Evolutionary conservation across 2,113 vertebrate species (phyloP).

Genomic region (Telmatochromis bifrenatus): DNA sequence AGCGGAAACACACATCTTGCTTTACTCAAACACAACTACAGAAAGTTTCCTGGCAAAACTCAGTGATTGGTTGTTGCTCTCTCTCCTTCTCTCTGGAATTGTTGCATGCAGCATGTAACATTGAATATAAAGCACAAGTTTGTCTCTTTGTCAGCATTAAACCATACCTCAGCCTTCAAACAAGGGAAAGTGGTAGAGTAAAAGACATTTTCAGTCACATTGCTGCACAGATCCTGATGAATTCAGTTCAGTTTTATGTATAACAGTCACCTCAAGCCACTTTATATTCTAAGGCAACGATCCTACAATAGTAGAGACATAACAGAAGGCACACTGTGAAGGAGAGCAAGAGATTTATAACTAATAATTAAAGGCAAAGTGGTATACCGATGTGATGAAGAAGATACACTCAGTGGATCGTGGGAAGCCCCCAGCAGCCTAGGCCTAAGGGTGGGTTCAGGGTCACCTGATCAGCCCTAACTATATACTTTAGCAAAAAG

Average conservation of each 20-base stretch:
- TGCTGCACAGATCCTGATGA: neutral
- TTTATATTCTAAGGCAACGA: neutral
- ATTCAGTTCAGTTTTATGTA: neutral
- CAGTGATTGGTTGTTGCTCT: neutral
- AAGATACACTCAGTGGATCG: neutral
- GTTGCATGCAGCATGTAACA: neutral
- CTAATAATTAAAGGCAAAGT: neutral
- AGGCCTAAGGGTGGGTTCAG: neutral
- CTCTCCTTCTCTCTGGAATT: neutral
- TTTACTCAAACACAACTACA: neutral
- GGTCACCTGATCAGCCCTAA: neutral
- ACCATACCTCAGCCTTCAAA: neutral
- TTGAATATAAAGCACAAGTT: neutral
- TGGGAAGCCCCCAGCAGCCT: neutral
- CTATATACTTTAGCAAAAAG: neutral
- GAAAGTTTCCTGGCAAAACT: neutral
- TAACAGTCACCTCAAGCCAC: neutral
- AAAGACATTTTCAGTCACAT: neutral
- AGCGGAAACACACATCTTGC: neutral
- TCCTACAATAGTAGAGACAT: neutral
- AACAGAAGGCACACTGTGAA: neutral
- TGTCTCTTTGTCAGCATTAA: neutral
- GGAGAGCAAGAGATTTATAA: neutral
- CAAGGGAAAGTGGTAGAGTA: neutral
- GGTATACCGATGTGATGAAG: neutral